A percentile compares a stretch with the other conserved stretches of the same genome.
Conservation (phyloP, 2,113 vertebrate genomes). For the Pteruthius melanotis region DNA sequence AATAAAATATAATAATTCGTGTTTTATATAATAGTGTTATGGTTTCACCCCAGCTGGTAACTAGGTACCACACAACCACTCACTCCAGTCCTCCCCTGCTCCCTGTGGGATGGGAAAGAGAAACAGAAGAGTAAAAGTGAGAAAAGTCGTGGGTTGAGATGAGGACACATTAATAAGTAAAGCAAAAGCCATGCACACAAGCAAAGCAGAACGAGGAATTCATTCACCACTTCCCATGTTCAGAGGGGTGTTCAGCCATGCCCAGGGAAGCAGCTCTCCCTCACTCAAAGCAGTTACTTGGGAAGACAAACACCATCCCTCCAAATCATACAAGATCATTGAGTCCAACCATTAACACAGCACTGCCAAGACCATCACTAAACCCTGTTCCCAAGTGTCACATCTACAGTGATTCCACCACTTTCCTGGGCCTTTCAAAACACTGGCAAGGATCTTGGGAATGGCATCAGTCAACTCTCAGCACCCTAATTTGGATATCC, state of each 20-base stretch:
- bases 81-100: background rate
- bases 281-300: background rate
- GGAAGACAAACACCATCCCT: background rate
- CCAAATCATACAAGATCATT: background rate
- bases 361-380: background rate
- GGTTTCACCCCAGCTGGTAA: background rate
- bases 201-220: background rate
- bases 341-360: background rate
- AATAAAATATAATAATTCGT: background rate
- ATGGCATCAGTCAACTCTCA: background rate
- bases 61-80: background rate
- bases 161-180: constrained; percentile 8
- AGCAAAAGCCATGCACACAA: background rate
- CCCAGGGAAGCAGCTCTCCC: background rate
- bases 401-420: background rate
- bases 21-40: background rate
- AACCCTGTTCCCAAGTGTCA: background rate
- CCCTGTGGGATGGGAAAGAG: background rate
- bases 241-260: background rate
- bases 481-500: background rate
- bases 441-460: background rate
- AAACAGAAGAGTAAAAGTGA: background rate
- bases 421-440: background rate
- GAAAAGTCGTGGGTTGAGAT: background rate
- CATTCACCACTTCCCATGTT: background rate